Base-by-base conservation (phyloP, 2,797 vertebrate genomes). In the Psittacula derbiana region DNA sequence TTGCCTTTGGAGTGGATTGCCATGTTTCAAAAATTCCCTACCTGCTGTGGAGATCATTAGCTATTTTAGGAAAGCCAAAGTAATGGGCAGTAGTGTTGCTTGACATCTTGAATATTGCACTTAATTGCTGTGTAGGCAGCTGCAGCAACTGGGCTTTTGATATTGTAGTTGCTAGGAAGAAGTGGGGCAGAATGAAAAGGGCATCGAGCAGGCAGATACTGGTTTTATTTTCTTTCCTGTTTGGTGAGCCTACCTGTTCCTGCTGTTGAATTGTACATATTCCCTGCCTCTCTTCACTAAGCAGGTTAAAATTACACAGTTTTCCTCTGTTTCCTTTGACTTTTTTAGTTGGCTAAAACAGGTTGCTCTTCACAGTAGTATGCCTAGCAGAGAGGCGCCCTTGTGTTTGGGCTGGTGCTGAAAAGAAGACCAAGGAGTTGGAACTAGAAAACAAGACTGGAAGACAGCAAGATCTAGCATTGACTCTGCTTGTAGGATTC, bases 51-150 rank as follows among this genome's bases (percentile, higher is more conserved):
- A 84, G 82, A 57, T 91, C 1, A 1, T 69, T 71, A 66, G 55
- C 66, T 90, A 67, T 95, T 94, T 81, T 66, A 60, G 80, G 89
- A 75, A 81, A 49, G 88, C 65, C 80, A 62, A 58, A 88, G 73
- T 69, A 91, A 92, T 74, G 94, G 95, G 70, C 95, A 94, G 50
- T 83, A 72, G 90, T n/a, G 62, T 89, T 94, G 76, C 89, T 91
- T 91, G 91, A 91, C 80, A 91, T 95, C 86, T 89, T 81, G 92
- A 57, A 85, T 92, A 10, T 83, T 93, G 18, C 16, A 10, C 36
- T 92, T 92, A 96, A 91, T 95, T 91, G 88, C 92, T 93, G 78
- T 65, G 84, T 95, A 66, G 95, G 92, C 93, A 92, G 92, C 84
- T 80, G 80, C 86, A 89, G 94, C 84, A 75, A 14, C 53, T 88